Percentiles rank a stretch among this genome's conserved stretches.
These are phyloP conservation scores for Sitta carolinensis DNA, from an alignment of 2,797 vertebrate genomes.

Conservation along the genomic window DNA sequence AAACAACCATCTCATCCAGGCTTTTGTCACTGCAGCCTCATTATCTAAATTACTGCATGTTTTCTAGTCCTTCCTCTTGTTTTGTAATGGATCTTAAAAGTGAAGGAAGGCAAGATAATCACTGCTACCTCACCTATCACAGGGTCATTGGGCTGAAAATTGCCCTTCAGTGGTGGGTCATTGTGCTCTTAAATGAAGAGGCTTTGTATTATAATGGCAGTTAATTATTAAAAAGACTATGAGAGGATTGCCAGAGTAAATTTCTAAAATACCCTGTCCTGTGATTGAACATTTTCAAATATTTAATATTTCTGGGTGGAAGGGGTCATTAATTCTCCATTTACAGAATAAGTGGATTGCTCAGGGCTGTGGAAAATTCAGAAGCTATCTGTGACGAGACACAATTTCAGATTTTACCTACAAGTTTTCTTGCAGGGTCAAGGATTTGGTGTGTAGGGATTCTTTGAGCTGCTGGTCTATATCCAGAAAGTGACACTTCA, in stretches of 20 bases:
- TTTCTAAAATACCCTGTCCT: constrained; percentile 18
- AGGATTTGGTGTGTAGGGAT: background rate
- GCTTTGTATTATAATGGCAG: background rate
- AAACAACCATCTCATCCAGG: background rate
- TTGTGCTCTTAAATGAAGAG: background rate
- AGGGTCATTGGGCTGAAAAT: background rate
- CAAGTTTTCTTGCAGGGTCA: background rate
- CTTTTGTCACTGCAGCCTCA: background rate
- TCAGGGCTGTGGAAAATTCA: background rate
- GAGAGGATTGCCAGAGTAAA: constrained; percentile 18
- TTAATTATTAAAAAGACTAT: constrained; percentile 37
- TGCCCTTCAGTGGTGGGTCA: background rate
- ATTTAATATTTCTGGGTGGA: constrained; percentile 27
- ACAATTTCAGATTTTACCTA: background rate
- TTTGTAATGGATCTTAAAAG: background rate
- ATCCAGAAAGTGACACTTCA: background rate
- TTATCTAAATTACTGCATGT: background rate
- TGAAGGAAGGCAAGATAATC: background rate
- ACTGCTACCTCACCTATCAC: background rate
- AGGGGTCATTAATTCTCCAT: constrained; percentile 17
- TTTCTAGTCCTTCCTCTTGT: background rate
- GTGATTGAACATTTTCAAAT: constrained; percentile 2
- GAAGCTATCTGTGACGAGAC: background rate
- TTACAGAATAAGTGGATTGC: background rate
- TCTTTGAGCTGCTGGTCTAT: background rate